Evolutionary conservation across 2,888 invertebrate genomes (phyloP), one percentile per base, ranked within the genome.

Genomic region (Linyphia triangularis): DNA sequence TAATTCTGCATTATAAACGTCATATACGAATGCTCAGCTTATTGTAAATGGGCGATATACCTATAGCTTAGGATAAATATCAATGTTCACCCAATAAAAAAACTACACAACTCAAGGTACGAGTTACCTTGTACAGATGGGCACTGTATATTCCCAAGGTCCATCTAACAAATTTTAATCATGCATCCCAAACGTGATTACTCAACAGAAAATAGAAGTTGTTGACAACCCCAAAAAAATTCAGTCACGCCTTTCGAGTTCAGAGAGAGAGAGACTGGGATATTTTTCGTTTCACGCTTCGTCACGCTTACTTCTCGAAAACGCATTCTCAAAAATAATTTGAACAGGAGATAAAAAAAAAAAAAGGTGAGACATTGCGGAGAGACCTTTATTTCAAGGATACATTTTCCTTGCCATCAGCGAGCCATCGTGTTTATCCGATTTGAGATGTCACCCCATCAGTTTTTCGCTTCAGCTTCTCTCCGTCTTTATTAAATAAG

Each of bases 401-500:
- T 51, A 51, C 51, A n/a, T 51, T 51, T 51, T 51, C 51, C 51
- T 16, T n/a, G 51, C 51, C 51, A 16, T 33, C 33, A 33, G 33
- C 33, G 33, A 10, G 10, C 33, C 4, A 57, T 63, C 73, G 30
- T 65, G 59, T 85, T 85, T 86, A 86, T 86, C 73, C 73, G 79
- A 86, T 72, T 86, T 79, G 63, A 79, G 73, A 26, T 69, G 85
- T 85, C 84, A 77, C 59, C 78, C 28, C 78, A 51, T 67, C 69
- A 63, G 70, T 70, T 78, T 24, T 69, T 28, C 43, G 24, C 69
- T 10, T 51, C 78, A 22, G 30, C 73, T 30, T 40, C 78, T 51
- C 84, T 84, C 43, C 67, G 40, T 78, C 78, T 79, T 70, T 86
- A 86, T 86, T 86, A 85, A 85, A 85, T 85, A 85, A 85, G 70